These are phyloP conservation scores for Luidia sarsii DNA, from an alignment of 53 echinoderm and acorn worm species.

Conservation along the genomic window DNA sequence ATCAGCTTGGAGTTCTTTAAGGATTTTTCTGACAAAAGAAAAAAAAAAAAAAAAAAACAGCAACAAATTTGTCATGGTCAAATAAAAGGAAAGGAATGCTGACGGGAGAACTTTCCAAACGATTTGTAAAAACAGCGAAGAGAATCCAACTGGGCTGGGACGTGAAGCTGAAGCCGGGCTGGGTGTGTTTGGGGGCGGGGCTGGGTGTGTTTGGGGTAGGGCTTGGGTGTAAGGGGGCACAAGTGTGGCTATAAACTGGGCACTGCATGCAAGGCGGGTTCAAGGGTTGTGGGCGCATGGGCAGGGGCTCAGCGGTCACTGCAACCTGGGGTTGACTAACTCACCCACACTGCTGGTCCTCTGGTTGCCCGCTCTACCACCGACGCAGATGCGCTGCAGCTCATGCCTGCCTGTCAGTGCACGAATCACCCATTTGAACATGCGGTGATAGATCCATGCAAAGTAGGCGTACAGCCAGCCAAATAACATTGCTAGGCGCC, in stretches of 20 bases:
- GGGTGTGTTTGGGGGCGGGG: too few relatives aligned
- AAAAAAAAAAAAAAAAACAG: slow-evolving; percentile 4
- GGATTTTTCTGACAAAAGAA: slow-evolving; percentile 65
- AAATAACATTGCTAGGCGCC: slow-evolving; percentile 29
- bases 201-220: too few relatives aligned
- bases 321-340: too few relatives aligned
- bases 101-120: too few relatives aligned
- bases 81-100: neutral
- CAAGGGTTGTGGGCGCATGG: too few relatives aligned
- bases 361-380: slow-evolving; percentile 42
- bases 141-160: too few relatives aligned
- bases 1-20: slow-evolving; percentile 72
- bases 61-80: neutral
- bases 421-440: slow-evolving; percentile 96
- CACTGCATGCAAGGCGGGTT: too few relatives aligned
- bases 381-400: slow-evolving; percentile 80
- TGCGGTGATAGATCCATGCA: slow-evolving; percentile 83
- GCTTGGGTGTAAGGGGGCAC: too few relatives aligned
- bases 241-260: too few relatives aligned
- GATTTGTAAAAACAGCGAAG: too few relatives aligned
- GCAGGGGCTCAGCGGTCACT: too few relatives aligned
- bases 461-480: slow-evolving; percentile 90
- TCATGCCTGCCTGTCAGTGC: slow-evolving; percentile 89
- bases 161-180: too few relatives aligned
- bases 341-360: slow-evolving; percentile 58